phyloP scores from a whole-genome alignment of 1,140 invertebrate species.

The Drosophila gunungcola region DNA sequence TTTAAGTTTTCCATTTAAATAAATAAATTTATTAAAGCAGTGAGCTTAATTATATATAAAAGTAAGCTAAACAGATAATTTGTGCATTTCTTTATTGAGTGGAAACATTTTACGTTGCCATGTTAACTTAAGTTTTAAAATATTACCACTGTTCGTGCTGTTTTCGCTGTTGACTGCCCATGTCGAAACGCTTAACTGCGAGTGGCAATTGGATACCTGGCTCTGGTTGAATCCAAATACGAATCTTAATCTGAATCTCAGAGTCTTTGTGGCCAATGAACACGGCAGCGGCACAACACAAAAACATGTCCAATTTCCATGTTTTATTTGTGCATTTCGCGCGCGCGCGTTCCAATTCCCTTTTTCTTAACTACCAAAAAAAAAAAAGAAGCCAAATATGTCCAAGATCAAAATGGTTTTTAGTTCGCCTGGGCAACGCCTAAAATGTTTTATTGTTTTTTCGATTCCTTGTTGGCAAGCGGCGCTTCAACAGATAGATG shows the following conservation, averaged over 20 bases:
- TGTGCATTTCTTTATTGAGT: background rate
- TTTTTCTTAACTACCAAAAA: background rate
- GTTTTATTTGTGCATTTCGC: constrained; percentile 51
- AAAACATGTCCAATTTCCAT: constrained; percentile 21
- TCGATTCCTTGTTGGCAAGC: constrained; percentile 4
- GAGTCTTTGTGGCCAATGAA: constrained; percentile 57
- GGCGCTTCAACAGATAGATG: constrained; percentile 37
- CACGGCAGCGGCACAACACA: constrained; percentile 56
- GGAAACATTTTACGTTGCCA: too few relatives aligned
- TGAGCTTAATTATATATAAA: too few relatives aligned
- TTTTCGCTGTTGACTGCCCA: constrained; percentile 45
- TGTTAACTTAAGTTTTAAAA: too few relatives aligned
- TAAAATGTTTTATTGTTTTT: constrained; percentile 68
- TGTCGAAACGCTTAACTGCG: constrained; percentile 51
- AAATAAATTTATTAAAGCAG: too few relatives aligned
- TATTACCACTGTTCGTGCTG: constrained; percentile 28
- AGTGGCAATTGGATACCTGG: constrained; percentile 70
- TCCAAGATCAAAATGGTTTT: constrained; percentile 39
- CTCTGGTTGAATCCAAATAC: constrained; percentile 52
- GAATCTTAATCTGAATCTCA: constrained; percentile 48
- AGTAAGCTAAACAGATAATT: too few relatives aligned
- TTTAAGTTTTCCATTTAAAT: too few relatives aligned
- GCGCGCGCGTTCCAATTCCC: constrained; percentile 52
- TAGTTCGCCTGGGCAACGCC: constrained; percentile 63
- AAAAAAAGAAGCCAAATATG: background rate